Conservation (phyloP, 2,113 vertebrate species). For the Rhagologus leucostigma region DNA sequence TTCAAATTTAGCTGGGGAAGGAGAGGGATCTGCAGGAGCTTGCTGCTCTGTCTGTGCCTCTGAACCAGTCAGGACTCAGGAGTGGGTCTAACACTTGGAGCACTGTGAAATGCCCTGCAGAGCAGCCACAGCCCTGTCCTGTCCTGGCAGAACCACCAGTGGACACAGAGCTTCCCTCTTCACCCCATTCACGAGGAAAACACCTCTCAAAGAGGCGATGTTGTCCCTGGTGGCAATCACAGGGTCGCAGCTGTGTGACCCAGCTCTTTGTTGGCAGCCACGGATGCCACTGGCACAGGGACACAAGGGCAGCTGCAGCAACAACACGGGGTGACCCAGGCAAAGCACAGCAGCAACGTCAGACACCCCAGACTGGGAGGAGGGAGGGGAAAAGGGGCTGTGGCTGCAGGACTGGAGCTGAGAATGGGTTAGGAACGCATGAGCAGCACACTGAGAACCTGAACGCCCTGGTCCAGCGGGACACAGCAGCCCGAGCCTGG, state of each 20-base stretch:
- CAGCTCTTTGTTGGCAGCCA: not conserved
- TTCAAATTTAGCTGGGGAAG: not conserved
- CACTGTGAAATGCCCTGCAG: not conserved
- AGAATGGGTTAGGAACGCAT: rapidly evolving
- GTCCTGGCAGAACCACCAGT: not conserved
- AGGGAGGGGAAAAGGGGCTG: not conserved
- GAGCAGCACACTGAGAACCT: not conserved
- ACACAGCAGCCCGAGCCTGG: not conserved
- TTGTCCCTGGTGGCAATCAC: rapidly evolving
- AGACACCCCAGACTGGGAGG: not conserved
- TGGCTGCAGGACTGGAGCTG: not conserved
- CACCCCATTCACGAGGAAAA: not conserved
- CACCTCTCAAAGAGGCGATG: rapidly evolving
- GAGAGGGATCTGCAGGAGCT: not conserved
- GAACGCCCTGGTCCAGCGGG: rapidly evolving
- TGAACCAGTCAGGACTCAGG: not conserved
- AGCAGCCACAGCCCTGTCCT: not conserved
- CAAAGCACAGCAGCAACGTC: not conserved
- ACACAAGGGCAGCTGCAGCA: not conserved
- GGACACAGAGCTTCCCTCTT: not conserved
- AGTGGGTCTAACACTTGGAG: rapidly evolving
- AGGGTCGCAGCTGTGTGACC: not conserved
- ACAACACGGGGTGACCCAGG: not conserved
- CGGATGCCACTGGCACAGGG: rapidly evolving
- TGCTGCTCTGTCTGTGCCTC: not conserved